These are phyloP conservation scores for Ophioninae sp. DNA, from an alignment of 2,888 invertebrate genomes.

Conservation along the genomic window DNA sequence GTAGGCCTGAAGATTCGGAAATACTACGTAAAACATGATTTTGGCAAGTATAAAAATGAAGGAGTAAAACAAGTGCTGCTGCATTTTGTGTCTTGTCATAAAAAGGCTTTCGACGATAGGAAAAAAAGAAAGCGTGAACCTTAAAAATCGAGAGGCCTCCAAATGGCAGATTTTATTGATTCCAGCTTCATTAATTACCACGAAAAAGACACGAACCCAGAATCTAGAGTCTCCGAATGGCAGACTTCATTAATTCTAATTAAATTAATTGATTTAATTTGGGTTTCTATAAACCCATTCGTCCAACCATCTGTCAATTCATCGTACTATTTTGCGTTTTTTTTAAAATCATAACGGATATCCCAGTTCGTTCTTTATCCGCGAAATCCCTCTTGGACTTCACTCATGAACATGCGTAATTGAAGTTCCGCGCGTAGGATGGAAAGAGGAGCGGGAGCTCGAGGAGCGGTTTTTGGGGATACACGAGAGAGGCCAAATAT, in stretches of 20 bases:
- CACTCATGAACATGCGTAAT: constrained; percentile 36
- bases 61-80: too few relatives aligned
- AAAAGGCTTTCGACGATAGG: too few relatives aligned
- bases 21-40: too few relatives aligned
- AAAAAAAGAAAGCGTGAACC: too few relatives aligned
- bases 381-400: constrained; percentile 23
- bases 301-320: too few relatives aligned
- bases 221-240: not conserved
- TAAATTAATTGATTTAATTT: not conserved
- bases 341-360: not conserved
- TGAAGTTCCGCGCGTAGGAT: constrained; percentile 18
- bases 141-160: too few relatives aligned
- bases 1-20: too few relatives aligned
- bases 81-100: too few relatives aligned
- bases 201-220: too few relatives aligned
- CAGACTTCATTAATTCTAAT: not conserved
- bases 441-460: constrained; percentile 21
- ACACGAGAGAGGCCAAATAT: constrained; percentile 41
- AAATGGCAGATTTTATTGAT: too few relatives aligned
- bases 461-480: constrained; percentile 27
- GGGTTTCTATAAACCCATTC: not conserved
- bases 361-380: not conserved
- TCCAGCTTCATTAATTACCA: too few relatives aligned
- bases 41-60: too few relatives aligned
- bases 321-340: not conserved